Evolutionary conservation across 1,140 invertebrate genomes (phyloP).

Genomic region (Pseudomyrmex pallidus): DNA sequence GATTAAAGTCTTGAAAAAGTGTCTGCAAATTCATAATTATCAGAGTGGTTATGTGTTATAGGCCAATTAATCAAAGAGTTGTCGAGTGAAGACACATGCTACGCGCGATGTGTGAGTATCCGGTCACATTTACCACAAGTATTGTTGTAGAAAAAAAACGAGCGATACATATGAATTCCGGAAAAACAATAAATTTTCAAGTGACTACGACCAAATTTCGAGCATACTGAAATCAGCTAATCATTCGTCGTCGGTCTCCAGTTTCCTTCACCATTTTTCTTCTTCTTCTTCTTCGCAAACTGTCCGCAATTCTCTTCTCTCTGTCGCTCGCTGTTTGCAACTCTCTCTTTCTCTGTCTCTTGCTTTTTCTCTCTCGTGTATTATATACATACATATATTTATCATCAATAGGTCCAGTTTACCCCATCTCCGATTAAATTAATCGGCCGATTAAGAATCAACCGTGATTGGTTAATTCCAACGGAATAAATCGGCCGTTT

Average conservation of each 20-base stretch:
- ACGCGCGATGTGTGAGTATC: constrained; percentile 6
- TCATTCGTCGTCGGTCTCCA: constrained; percentile 32
- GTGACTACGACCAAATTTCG: constrained; percentile 63
- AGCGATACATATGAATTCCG: constrained; percentile 63
- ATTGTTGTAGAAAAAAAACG: constrained; percentile 53
- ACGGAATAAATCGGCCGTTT: too few relatives aligned
- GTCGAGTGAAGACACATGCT: constrained; percentile 58
- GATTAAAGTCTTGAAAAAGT: constrained; percentile 96
- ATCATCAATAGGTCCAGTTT: too few relatives aligned
- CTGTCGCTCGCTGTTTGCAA: neutral
- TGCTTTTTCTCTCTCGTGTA: neutral
- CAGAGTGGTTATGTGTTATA: constrained; percentile 41
- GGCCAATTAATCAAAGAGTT: constrained; percentile 59
- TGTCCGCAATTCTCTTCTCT: neutral
- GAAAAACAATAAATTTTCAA: constrained; percentile 60
- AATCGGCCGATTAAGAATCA: too few relatives aligned
- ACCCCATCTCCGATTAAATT: too few relatives aligned
- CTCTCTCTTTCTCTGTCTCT: neutral
- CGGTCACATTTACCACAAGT: constrained; percentile 62
- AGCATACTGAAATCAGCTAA: constrained; percentile 71
- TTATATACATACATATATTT: too few relatives aligned
- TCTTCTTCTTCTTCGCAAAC: neutral
- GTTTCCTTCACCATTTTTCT: neutral
- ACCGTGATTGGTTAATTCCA: too few relatives aligned
- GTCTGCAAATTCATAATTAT: constrained; percentile 93